Conservation (phyloP, 2,797 vertebrate species). For the Enteromius trimaculatus region DNA sequence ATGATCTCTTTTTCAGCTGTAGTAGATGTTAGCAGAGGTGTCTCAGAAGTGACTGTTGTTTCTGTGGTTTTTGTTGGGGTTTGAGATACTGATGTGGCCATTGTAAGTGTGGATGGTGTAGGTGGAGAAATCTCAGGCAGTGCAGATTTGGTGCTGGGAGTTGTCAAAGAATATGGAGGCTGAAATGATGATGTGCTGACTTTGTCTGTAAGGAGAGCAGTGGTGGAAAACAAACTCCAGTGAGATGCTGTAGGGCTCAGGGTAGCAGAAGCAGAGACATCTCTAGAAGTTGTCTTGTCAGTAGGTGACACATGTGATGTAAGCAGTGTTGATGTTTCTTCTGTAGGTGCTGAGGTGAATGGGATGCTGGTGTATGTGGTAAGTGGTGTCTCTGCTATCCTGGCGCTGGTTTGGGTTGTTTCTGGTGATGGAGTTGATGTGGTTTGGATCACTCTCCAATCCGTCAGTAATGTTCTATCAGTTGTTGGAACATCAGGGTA, state of each 20-base stretch:
- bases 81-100: conserved; percentile 51
- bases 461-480: conserved; percentile 55
- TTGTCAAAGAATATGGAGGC: conserved; percentile 56
- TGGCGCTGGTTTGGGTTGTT: conserved; percentile 47
- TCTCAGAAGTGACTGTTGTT: conserved; percentile 52
- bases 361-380: conserved; percentile 52
- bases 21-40: conserved; percentile 51
- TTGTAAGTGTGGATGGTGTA: conserved; percentile 47
- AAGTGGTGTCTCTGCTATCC: conserved; percentile 35
- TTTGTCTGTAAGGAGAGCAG: conserved; percentile 61
- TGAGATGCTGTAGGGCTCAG: conserved; percentile 57
- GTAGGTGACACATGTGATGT: conserved; percentile 44
- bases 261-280: conserved; percentile 43
- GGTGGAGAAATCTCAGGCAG: conserved; percentile 53
- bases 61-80: conserved; percentile 51
- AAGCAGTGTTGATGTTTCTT: conserved; percentile 57
- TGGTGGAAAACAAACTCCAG: conserved; percentile 63
- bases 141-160: conserved; percentile 47
- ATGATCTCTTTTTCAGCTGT: conserved; percentile 34
- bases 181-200: conserved; percentile 58
- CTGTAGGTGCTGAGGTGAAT: conserved; percentile 46
- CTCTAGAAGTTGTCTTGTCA: conserved; percentile 58
- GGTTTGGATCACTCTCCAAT: conserved; percentile 49
- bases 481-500: conserved; percentile 61
- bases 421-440: conserved; percentile 36